Conservation (phyloP, 2,888 invertebrate species). For the Escarpia spicata region DNA sequence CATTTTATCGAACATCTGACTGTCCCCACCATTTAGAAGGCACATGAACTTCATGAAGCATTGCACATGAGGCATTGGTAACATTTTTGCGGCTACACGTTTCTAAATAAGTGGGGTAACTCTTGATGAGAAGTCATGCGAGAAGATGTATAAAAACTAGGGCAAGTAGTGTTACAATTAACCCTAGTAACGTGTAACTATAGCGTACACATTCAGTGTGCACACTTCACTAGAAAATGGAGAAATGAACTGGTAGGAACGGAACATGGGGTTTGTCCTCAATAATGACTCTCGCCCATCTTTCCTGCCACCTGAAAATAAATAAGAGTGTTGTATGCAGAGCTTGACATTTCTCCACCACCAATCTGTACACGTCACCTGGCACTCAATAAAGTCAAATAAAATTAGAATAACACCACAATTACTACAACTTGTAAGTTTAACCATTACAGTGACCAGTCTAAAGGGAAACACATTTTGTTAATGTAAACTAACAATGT, state of each 20-base stretch:
- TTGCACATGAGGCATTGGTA: neutral
- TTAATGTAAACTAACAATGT: no score
- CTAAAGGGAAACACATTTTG: no score
- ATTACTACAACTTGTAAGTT: no score
- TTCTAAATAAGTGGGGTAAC: neutral
- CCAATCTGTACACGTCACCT: neutral
- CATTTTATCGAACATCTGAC: neutral
- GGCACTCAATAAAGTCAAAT: neutral
- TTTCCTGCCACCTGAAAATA: conserved; percentile 82
- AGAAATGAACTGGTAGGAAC: neutral
- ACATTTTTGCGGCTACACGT: neutral
- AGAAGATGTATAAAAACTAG: neutral
- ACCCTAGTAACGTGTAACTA: no score
- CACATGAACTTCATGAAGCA: neutral
- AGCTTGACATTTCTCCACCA: neutral
- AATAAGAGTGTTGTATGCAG: conserved; percentile 28
- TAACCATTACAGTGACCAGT: no score
- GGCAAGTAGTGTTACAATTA: no score
- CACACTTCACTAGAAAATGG: neutral
- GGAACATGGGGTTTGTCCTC: neutral
- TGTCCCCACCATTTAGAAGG: neutral
- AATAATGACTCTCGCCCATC: conserved; percentile 80
- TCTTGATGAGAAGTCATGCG: neutral
- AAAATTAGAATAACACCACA: neutral
- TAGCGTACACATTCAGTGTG: no score